Percentiles rank a stretch among this genome's conserved stretches.
Evolutionary conservation across 2,113 vertebrate species (phyloP).

Genomic region (Eptatretus burgeri): DNA sequence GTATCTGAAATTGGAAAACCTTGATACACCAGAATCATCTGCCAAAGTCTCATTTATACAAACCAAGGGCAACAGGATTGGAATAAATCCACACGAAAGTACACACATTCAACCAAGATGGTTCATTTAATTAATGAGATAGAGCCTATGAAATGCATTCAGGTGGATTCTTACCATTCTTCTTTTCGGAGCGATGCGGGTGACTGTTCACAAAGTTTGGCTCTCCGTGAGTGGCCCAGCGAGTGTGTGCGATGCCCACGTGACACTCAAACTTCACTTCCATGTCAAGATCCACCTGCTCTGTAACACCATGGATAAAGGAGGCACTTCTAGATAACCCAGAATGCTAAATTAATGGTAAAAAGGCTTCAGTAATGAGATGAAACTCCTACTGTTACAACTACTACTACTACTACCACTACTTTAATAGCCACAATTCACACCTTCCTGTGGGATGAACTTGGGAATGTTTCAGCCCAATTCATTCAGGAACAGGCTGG

Average conservation of each 20-base stretch:
- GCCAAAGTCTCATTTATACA: too few species aligned
- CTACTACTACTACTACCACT: neutral
- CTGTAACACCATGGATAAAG: conserved; percentile 17
- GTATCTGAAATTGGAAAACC: too few species aligned
- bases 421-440: too few species aligned
- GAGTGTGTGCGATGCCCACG: conserved; percentile 74
- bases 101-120: neutral
- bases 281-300: conserved; percentile 43
- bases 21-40: too few species aligned
- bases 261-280: conserved; percentile 44
- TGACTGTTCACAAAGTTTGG: conserved; percentile 65
- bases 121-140: neutral
- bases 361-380: neutral
- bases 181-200: conserved; percentile 66
- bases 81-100: too few species aligned
- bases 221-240: conserved; percentile 73
- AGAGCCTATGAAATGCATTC: neutral
- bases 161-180: conserved; percentile 32
- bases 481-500: too few species aligned
- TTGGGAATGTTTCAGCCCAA: neutral
- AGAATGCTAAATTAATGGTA: neutral
- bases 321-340: conserved; percentile 4
- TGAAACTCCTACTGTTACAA: neutral
- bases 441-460: neutral
- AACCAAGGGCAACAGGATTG: neutral